phyloP scores from a whole-genome alignment of 2,888 invertebrate species.

The Cephus pygmeus region DNA sequence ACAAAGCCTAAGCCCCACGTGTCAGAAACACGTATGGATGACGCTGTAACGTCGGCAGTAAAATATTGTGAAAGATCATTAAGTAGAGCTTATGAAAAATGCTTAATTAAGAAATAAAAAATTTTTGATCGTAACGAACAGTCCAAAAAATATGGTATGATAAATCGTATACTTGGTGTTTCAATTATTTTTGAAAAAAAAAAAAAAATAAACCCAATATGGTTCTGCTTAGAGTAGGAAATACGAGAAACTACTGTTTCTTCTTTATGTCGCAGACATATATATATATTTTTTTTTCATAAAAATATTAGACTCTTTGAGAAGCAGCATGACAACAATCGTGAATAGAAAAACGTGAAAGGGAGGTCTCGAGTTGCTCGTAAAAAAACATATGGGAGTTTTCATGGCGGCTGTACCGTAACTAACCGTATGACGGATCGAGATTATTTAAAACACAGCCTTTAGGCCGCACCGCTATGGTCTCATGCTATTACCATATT shows the following conservation, averaged over 20 bases:
- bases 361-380: background rate
- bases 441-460: slow-evolving; percentile 16
- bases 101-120: background rate
- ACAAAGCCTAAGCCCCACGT: slow-evolving; percentile 25
- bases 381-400: background rate
- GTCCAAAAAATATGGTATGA: background rate
- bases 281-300: background rate
- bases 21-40: slow-evolving; percentile 19
- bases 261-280: background rate
- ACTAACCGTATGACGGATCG: slow-evolving; percentile 9
- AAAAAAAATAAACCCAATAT: background rate
- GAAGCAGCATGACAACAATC: background rate
- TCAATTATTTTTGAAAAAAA: background rate
- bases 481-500: slow-evolving; percentile 9
- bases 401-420: background rate
- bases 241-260: background rate
- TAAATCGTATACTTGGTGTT: background rate
- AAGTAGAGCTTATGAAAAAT: background rate
- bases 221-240: background rate
- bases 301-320: background rate
- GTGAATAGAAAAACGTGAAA: background rate
- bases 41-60: background rate
- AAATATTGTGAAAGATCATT: background rate
- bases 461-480: background rate
- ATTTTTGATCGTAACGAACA: background rate